A percentile compares a stretch with the other conserved stretches of the same genome.
phyloP scores from a whole-genome alignment of 2,888 invertebrate genomes.

The Coenonympha glycerion region DNA sequence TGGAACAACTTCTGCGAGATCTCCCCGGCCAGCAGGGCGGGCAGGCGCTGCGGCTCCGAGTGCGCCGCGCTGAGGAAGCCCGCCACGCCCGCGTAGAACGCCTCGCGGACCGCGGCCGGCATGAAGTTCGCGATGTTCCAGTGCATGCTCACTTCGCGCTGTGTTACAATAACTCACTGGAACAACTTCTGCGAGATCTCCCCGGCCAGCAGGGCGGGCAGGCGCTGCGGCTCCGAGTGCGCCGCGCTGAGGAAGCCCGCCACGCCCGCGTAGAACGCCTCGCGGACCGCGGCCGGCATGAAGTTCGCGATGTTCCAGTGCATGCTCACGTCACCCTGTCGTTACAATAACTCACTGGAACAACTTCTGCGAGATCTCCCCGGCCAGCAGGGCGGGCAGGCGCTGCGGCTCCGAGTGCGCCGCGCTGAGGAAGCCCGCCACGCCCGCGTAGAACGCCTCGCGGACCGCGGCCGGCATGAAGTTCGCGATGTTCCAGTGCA shows the following conservation, averaged over 20 bases:
- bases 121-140: slow-evolving; percentile 92
- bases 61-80: slow-evolving; percentile 88
- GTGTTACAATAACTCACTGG: slow-evolving; percentile 78
- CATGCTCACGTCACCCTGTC: slow-evolving; percentile 79
- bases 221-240: slow-evolving; percentile 76
- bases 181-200: slow-evolving; percentile 89
- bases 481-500: slow-evolving; percentile 93
- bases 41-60: slow-evolving; percentile 72
- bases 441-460: slow-evolving; percentile 74
- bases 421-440: slow-evolving; percentile 87
- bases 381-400: slow-evolving; percentile 54
- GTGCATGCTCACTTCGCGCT: slow-evolving; percentile 81
- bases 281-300: slow-evolving; percentile 77
- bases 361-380: slow-evolving; percentile 87
- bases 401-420: slow-evolving; percentile 78
- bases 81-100: slow-evolving; percentile 79
- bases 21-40: slow-evolving; percentile 72
- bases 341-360: slow-evolving; percentile 83
- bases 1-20: slow-evolving; percentile 87
- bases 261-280: slow-evolving; percentile 77
- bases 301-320: slow-evolving; percentile 92
- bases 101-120: slow-evolving; percentile 72
- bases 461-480: slow-evolving; percentile 80
- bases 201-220: slow-evolving; percentile 58
- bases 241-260: slow-evolving; percentile 88